Conservation (phyloP, 2,888 invertebrate genomes). For the Spilosoma lubricipeda region DNA sequence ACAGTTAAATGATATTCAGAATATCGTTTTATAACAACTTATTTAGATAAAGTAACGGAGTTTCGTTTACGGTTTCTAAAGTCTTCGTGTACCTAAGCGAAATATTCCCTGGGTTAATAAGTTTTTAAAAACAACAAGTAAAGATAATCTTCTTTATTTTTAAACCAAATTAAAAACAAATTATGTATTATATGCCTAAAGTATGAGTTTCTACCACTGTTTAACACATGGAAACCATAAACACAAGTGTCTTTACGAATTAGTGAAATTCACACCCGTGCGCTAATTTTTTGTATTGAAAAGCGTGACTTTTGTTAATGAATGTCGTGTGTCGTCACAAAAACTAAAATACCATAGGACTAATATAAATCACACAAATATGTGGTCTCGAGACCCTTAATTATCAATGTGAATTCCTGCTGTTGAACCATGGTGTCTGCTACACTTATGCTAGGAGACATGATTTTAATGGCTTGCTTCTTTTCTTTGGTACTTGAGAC, state of each 20-base stretch:
- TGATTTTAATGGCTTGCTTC: neutral
- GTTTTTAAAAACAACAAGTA: neutral
- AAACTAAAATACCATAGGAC: slow-evolving; percentile 68
- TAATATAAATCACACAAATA: slow-evolving; percentile 76
- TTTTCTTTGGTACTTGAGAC: neutral
- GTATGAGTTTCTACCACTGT: neutral
- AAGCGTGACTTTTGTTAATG: slow-evolving; percentile 63
- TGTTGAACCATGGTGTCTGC: slow-evolving; percentile 59
- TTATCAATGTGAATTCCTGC: slow-evolving; percentile 77
- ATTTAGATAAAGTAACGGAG: slow-evolving; percentile 27
- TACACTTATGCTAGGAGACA: slow-evolving; percentile 3
- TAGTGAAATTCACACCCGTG: slow-evolving; percentile 42
- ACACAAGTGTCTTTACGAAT: slow-evolving; percentile 25
- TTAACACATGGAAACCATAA: neutral
- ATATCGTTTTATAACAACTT: slow-evolving; percentile 37
- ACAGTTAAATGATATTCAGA: slow-evolving; percentile 28
- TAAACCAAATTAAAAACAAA: no score
- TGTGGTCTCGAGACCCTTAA: slow-evolving; percentile 74
- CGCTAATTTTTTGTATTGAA: slow-evolving; percentile 46
- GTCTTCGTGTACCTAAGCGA: neutral
- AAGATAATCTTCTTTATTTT: neutral
- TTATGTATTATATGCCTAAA: neutral
- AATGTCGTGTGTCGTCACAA: slow-evolving; percentile 78
- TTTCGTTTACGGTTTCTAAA: neutral
- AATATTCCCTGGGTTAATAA: neutral